Conservation (phyloP, 92 coral and sea anemone genomes). For the Zoanthus sansibaricus region DNA sequence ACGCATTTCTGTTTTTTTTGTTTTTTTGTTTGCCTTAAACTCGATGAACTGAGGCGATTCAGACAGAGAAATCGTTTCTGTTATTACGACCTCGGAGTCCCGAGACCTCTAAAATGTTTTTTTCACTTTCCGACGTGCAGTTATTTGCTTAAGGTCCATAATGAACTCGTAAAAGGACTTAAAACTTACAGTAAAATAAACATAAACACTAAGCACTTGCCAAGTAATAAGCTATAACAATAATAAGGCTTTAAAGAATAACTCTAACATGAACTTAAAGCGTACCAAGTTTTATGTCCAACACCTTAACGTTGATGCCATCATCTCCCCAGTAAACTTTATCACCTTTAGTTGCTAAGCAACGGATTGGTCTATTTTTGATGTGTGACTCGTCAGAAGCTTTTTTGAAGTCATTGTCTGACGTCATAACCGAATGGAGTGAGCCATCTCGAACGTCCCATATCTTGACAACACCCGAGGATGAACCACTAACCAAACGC, state of each 20-base stretch:
- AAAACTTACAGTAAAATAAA: too few relatives aligned
- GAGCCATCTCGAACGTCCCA: slow-evolving; percentile 98
- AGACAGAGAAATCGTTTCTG: too few relatives aligned
- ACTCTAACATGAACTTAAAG: neutral
- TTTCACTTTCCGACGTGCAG: too few relatives aligned
- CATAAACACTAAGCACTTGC: too few relatives aligned
- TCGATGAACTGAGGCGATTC: too few relatives aligned
- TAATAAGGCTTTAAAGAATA: neutral
- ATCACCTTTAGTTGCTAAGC: slow-evolving; percentile 88
- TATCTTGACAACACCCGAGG: slow-evolving; percentile 88
- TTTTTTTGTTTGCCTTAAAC: too few relatives aligned
- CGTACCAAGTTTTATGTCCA: slow-evolving; percentile 89
- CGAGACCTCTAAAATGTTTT: too few relatives aligned
- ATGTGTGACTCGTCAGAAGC: slow-evolving; percentile 49
- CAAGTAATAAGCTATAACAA: too few relatives aligned
- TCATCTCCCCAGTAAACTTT: slow-evolving; percentile 97
- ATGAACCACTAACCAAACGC: slow-evolving; percentile 89
- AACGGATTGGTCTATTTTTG: slow-evolving; percentile 82
- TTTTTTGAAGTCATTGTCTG: slow-evolving; percentile 60
- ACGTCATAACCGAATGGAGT: slow-evolving; percentile 73
- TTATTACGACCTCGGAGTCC: too few relatives aligned
- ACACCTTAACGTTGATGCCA: slow-evolving; percentile 92
- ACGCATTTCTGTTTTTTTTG: too few relatives aligned
- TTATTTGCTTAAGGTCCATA: too few relatives aligned
- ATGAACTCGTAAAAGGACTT: too few relatives aligned